A percentile compares a stretch with the other conserved stretches of the same genome.
Evolutionary conservation across 1,140 invertebrate species (phyloP).

Genomic region (Drosophila athabasca): DNA sequence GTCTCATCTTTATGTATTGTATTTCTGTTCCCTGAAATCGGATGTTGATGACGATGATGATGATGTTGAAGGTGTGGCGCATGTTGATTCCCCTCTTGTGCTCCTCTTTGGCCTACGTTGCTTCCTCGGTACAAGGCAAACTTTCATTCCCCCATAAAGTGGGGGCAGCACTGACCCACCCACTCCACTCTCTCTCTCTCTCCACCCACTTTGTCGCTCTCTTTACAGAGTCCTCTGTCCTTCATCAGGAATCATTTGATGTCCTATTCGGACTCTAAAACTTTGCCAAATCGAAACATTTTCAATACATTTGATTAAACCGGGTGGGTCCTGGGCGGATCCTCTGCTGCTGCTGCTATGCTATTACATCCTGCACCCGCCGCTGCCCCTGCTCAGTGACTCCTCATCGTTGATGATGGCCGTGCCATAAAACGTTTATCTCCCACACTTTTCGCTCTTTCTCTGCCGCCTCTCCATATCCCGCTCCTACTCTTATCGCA

Average conservation of each 20-base stretch:
- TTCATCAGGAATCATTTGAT: slow-evolving; percentile 55
- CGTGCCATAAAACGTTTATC: slow-evolving; percentile 61
- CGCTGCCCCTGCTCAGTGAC: background rate
- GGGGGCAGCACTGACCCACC: background rate
- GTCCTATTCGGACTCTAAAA: slow-evolving; percentile 38
- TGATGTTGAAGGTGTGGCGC: slow-evolving; percentile 40
- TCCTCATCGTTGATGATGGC: slow-evolving; percentile 51
- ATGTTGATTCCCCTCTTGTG: slow-evolving; percentile 27
- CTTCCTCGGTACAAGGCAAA: background rate
- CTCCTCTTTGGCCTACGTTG: slow-evolving; percentile 11
- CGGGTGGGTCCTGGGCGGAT: slow-evolving; percentile 1
- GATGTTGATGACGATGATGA: background rate
- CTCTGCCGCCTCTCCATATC: slow-evolving; percentile 11
- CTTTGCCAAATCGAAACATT: slow-evolving; percentile 44
- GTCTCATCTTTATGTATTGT: slow-evolving; percentile 56
- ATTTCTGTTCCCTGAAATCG: slow-evolving; percentile 31
- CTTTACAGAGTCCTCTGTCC: background rate
- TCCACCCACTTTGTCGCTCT: background rate
- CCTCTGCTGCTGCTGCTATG: too few relatives aligned
- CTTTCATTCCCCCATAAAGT: background rate
- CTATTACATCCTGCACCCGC: background rate
- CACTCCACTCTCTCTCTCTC: background rate
- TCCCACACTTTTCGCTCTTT: slow-evolving; percentile 43
- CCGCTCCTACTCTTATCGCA: slow-evolving; percentile 44
- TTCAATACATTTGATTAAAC: slow-evolving; percentile 62